These are phyloP conservation scores for Molossus alvarezi DNA, from an alignment of 2,797 vertebrate genomes.

Conservation along the genomic window DNA sequence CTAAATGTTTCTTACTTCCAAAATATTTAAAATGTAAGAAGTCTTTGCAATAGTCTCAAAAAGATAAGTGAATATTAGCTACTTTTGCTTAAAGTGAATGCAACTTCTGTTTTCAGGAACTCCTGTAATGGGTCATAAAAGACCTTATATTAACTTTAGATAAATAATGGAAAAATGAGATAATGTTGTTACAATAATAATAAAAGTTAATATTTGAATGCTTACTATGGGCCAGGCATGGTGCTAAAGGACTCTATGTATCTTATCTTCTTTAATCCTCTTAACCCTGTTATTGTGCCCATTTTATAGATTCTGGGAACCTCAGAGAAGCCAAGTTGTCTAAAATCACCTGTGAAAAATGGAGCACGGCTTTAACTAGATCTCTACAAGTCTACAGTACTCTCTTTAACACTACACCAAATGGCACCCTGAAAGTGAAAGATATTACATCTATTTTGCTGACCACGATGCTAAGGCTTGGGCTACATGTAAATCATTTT, in stretches of 20 bases:
- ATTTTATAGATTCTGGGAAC: slow-evolving; percentile 26
- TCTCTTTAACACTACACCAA: neutral
- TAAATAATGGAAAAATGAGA: slow-evolving; percentile 7
- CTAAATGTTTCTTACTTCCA: neutral
- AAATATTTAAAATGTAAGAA: slow-evolving; percentile 38
- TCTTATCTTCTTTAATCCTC: slow-evolving; percentile 37
- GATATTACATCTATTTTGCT: neutral
- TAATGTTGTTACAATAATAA: neutral
- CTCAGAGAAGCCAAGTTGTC: neutral
- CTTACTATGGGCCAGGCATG: neutral
- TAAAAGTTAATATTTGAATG: neutral
- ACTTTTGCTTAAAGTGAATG: slow-evolving; percentile 29
- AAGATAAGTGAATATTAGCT: neutral
- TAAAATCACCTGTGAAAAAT: neutral
- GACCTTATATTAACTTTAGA: neutral
- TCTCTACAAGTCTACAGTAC: neutral
- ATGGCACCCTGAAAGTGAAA: neutral
- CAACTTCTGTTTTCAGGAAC: neutral
- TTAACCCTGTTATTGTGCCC: neutral
- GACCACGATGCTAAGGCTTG: neutral
- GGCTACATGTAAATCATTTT: neutral
- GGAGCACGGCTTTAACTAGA: neutral
- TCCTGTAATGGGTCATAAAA: neutral
- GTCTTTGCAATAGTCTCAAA: neutral
- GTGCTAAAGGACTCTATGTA: neutral